Base-by-base conservation (phyloP, 2,888 invertebrate genomes). In the Uropetala carovei region DNA sequence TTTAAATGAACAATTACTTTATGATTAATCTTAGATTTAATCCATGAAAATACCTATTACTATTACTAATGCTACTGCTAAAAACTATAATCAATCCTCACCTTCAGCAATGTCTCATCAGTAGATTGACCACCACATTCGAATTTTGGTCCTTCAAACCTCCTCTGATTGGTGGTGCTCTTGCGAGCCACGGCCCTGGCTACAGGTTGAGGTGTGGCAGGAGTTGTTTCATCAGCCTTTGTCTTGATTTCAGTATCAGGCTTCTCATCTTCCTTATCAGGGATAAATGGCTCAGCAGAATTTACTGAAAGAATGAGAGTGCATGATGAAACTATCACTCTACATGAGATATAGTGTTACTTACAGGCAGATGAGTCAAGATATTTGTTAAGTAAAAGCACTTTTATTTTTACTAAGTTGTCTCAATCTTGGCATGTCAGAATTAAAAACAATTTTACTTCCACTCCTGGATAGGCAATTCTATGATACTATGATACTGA, bases 151-250 rank as follows among this genome's bases (percentile, higher is more conserved):
- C 83, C 92, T 59, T 83, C 84, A 82, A 30, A 83, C n/a, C 68
- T 64, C 18, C 64, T 84, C 82, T 92, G 92, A 43, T 18, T 84
- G 58, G 93, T 91, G 1, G 92, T 92, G 30, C 92, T 92, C 68
- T 93, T 93, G n/a, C 89, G 82, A 1, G 92, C 92, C 16, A 93
- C 92, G 4, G 93, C 93, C 91, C 93, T 93, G 30, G 92, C 92
- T 16, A 84, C 82, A 13, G 86, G 75, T 0, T 68, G 85, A 68
- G 92, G n/a, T 59, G 22, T 27, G 14, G 60, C 14, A 16, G 59
- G 16, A 11, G 22, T 13, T 14, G n/a, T 60, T 18, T 18, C 89
- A 11, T 43, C 89, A 64, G 43, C 89, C 30, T 64, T 89, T 13
- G 60, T 7, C 14, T 11, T 5, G 8, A 16, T 14, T 60, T 16